These are phyloP conservation scores for Oithona nana DNA, from an alignment of 2,888 invertebrate species.

Conservation along the genomic window DNA sequence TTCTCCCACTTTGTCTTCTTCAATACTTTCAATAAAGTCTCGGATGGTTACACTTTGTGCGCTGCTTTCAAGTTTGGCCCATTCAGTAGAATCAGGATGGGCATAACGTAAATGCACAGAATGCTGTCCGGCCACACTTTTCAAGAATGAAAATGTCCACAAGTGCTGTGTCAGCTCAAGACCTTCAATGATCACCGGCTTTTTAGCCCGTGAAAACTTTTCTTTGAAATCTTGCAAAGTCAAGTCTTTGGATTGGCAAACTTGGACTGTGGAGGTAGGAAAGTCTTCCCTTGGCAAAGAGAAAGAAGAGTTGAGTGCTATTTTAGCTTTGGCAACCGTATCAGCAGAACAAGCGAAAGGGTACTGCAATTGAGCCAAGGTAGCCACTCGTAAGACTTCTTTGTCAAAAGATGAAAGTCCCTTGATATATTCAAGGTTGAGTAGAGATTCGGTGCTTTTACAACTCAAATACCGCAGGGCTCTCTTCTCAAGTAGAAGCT, in stretches of 20 bases:
- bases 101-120: not conserved
- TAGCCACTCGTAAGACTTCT: not conserved
- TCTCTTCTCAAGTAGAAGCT: no score
- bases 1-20: no score
- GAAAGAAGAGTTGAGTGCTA: not conserved
- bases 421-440: not conserved
- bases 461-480: no score
- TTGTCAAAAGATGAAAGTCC: not conserved
- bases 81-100: not conserved
- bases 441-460: not conserved
- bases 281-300: not conserved
- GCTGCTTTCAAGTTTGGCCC: slow-evolving; percentile 3
- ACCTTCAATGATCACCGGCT: not conserved
- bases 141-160: not conserved
- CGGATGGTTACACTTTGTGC: not conserved
- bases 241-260: not conserved
- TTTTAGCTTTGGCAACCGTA: no score
- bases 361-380: not conserved
- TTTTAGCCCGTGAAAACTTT: not conserved
- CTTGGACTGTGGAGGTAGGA: not conserved
- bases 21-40: not conserved
- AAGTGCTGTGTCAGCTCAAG: not conserved
- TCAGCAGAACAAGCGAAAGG: no score
- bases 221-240: not conserved
- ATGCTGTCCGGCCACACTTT: not conserved